phyloP scores from a whole-genome alignment of 2,797 vertebrate genomes.

The Pseudotriccus pelzelni region DNA sequence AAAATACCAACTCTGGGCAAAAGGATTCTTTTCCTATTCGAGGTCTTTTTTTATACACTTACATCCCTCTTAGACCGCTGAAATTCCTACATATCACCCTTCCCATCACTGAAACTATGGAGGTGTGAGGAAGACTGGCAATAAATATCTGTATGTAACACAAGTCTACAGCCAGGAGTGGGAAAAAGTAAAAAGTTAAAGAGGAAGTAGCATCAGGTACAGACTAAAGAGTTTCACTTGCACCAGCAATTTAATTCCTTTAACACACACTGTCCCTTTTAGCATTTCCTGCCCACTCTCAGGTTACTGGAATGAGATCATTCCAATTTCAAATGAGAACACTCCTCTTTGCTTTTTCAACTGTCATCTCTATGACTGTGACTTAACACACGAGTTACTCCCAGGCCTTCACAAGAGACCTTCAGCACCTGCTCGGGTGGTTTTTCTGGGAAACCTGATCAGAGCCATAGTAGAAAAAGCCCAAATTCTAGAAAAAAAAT shows the following conservation, averaged over 20 bases:
- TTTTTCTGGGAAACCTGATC: background rate
- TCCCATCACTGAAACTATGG: background rate
- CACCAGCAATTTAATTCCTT: constrained; percentile 47
- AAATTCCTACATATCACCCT: background rate
- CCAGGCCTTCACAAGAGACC: background rate
- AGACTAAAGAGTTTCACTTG: constrained; percentile 31
- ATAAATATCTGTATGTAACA: background rate
- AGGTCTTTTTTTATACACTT: background rate
- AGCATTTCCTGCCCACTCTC: constrained; percentile 36
- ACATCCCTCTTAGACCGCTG: background rate
- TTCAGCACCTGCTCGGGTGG: background rate
- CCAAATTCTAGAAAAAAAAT: background rate
- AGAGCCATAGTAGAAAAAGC: background rate
- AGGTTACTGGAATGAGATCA: constrained; percentile 7
- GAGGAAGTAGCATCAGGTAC: background rate
- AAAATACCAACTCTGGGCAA: background rate
- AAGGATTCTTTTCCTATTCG: background rate
- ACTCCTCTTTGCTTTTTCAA: constrained; percentile 6
- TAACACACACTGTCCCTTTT: background rate
- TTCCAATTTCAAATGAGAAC: background rate
- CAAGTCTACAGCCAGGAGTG: background rate
- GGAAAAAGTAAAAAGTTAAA: constrained; percentile 41
- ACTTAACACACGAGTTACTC: background rate
- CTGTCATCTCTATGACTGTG: background rate
- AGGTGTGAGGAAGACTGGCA: background rate